Base-by-base conservation (phyloP, 1,140 invertebrate genomes). In the Neodiprion virginianus region DNA sequence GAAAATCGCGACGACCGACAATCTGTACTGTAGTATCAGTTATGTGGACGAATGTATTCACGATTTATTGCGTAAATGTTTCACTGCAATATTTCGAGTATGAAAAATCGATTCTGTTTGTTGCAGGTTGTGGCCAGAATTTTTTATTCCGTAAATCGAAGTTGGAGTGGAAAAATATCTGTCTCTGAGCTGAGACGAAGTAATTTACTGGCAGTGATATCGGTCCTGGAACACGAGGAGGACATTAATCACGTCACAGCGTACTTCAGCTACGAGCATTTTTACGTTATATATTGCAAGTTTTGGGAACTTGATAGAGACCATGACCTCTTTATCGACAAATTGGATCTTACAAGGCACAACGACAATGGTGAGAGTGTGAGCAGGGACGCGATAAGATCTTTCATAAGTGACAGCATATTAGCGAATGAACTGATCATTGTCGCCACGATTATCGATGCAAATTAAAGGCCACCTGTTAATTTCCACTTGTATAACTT, bases 231-330 rank as follows among this genome's bases (percentile, higher is more conserved):
- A 86, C 94, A 96, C 76, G 97, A 98, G 85, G 96, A 98, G 80
- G 98, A 99, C 83, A 99, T 99, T 80, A 99, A 99, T 90, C 94
- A 95, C 90, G 95, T 99, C 67, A 99, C 97, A 75, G 96, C 98
- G 80, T 99, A 95, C 87, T 99, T 99, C 89, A 99, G 97, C 84
- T 99, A 99, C 87, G 98, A 99, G 88, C 98, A 99, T 90, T 99
- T 99, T 89, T 99, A 99, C 89, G 99, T 99, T 28, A 99, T 99
- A 84, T 99, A 99, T 87, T 99, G 99, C 90, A 99, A 99, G 89
- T 99, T 99, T 89, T 99, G 99, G 98, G 98, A 99, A 88, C 89
- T 99, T 77, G 99, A 99, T 88, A 93, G 96, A 76, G 98, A 99
- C 90, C 98, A 99, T 87, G 98, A 99, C 91, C 90, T 99, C 61